Evolutionary conservation across 2,888 invertebrate species (phyloP).

Genomic region (Pheosia gnoma): DNA sequence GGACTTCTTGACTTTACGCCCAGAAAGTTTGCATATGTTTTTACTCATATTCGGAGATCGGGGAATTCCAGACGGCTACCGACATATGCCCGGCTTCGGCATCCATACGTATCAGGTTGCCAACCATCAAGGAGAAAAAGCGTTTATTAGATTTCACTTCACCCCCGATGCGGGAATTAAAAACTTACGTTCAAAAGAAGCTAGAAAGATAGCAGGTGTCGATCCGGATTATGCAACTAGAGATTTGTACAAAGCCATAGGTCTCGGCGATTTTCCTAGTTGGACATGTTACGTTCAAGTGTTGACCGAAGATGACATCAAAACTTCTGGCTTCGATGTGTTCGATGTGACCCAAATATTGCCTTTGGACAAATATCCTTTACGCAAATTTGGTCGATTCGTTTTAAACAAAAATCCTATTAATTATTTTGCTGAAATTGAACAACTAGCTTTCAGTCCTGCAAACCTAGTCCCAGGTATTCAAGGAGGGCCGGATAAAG

Average conservation of each 20-base stretch:
- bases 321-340: slow-evolving; percentile 90
- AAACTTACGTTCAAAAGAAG: slow-evolving; percentile 86
- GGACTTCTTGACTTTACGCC: slow-evolving; percentile 94
- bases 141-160: slow-evolving; percentile 94
- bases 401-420: slow-evolving; percentile 92
- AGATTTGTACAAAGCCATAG: slow-evolving; percentile 94
- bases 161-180: slow-evolving; percentile 94
- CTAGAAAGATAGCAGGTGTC: slow-evolving; percentile 84
- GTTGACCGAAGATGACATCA: slow-evolving; percentile 92
- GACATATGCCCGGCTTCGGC: slow-evolving; percentile 96
- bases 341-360: slow-evolving; percentile 96
- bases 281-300: slow-evolving; percentile 92
- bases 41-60: slow-evolving; percentile 93
- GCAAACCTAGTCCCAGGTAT: slow-evolving; percentile 94
- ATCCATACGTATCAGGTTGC: slow-evolving; percentile 95
- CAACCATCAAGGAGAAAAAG: slow-evolving; percentile 86
- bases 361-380: slow-evolving; percentile 88
- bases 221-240: slow-evolving; percentile 94
- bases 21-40: slow-evolving; percentile 92
- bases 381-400: slow-evolving; percentile 91
- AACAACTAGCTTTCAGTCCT: slow-evolving; percentile 93
- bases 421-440: slow-evolving; percentile 95
- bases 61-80: slow-evolving; percentile 94
- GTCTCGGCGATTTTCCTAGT: slow-evolving; percentile 86
- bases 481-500: slow-evolving; percentile 93